Evolutionary conservation across 2,113 vertebrate species (phyloP), one percentile per base, ranked within the genome.

Genomic region (Thomomys bottae): DNA sequence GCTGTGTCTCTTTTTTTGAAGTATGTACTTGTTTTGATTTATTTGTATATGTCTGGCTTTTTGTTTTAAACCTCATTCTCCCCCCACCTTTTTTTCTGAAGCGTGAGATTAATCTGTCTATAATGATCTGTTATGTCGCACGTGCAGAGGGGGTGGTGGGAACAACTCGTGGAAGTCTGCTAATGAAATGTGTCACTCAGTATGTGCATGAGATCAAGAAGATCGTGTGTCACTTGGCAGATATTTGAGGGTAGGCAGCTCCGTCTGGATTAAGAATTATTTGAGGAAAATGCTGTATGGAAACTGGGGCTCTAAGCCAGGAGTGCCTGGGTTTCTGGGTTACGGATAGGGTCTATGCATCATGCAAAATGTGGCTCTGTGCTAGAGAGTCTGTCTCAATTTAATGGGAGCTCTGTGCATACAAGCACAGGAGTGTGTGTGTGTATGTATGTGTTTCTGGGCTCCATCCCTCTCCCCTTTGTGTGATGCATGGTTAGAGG

Each of bases 221-320:
- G 91, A 85, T 23, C 24, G 54, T 6, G 23, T 95, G 92, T 88
- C 89, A 93, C 34, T 93, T 88, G 85, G 93, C 93, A 96, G 79
- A 88, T 83, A 78, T 88, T 34, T 34, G 85, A 80, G 78, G 85
- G 94, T 61, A 80, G 82, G 89, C 96, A 80, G 89, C 79, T 94
- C 93, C 57, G 12, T 97, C 91, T 96, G 95, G 89, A 92, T 72
- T 89, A 84, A 71, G 78, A 42, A 88, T 91, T 89, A 76, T 83
- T 92, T 79, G 28, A 70, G 54, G 94, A 38, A 28, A 28, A 45
- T 49, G 61, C 54, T 40, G 9, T 45, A 42, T 76, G 82, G 38
- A 66, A 57, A 26, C 42, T 15, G 21, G 36, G 81, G 64, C 81
- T 88, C 67, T n/a, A 38, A 80, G 78, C 30, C 20, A 71, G 72